Evolutionary conservation across 2,888 invertebrate genomes (phyloP), one percentile per base, ranked within the genome.

Genomic region (Dione vanillae): DNA sequence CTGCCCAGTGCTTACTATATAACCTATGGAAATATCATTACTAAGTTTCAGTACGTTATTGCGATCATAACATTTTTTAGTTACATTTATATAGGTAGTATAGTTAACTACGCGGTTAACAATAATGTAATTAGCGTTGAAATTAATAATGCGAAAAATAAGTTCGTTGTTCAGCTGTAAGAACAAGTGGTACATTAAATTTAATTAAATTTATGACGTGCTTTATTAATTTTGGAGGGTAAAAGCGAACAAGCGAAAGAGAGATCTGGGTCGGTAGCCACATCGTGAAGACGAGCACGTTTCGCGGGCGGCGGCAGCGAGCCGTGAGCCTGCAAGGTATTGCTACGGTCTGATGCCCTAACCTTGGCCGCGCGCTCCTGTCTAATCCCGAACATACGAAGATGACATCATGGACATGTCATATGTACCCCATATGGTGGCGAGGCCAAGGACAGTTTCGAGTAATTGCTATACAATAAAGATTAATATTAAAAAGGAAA

Each of bases 311-410:
- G 83, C 79, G 82, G 78, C 88, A 89, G 85, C 90, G 90, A 91
- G 87, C 87, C 91, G 86, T 89, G 86, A 78, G 84, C 78, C 82
- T 82, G 72, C 75, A 83, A 87, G 86, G 84, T 83, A 78, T 80
- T 80, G 89, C 83, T 85, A 91, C 91, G 92, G 91, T 92, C 92
- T 88, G 87, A 78, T 85, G 86, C 77, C 76, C 82, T 84, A 89
- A 91, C 92, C 92, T 92, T 92, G 91, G 87, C 83, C 83, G 79
- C 75, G 81, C 84, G 83, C 87, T 90, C 90, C 90, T 84, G 85
- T 79, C 78, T 83, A 76, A 82, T 89, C 90, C 90, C 82, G 83
- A 77, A 76, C 80, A 79, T 78, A 83, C 83, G 84, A 81, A 76
- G 79, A 83, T 92, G 91, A 92, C 89, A 91, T 93, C 92, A 92